These are phyloP conservation scores for Sthenelais limicola DNA, from an alignment of 2,888 invertebrate genomes.

Conservation along the genomic window DNA sequence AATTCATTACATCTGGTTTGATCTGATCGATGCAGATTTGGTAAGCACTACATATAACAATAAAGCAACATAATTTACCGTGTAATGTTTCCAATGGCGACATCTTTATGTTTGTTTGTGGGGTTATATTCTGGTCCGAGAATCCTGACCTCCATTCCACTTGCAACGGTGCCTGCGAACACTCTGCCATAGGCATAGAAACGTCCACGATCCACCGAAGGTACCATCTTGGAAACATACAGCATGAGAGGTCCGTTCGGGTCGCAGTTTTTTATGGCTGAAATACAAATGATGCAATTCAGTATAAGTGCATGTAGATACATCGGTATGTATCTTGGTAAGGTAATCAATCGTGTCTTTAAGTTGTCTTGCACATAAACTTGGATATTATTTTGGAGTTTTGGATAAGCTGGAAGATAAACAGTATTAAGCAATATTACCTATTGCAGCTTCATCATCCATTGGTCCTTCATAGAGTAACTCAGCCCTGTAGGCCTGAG, in stretches of 20 bases:
- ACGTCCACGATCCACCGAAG: slow-evolving; percentile 45
- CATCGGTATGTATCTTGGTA: too few relatives aligned
- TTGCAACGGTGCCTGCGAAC: slow-evolving; percentile 50
- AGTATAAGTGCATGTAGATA: too few relatives aligned
- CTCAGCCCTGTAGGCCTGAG: slow-evolving; percentile 53
- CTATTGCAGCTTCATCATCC: slow-evolving; percentile 51
- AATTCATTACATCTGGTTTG: too few relatives aligned
- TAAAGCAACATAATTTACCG: too few relatives aligned
- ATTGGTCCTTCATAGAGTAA: slow-evolving; percentile 54
- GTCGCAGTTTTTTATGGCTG: slow-evolving; percentile 53
- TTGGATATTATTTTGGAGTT: too few relatives aligned
- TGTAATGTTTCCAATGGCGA: neutral
- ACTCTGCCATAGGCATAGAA: slow-evolving; percentile 55
- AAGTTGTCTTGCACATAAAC: too few relatives aligned
- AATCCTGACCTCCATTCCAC: slow-evolving; percentile 48
- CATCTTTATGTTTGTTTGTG: slow-evolving; percentile 42
- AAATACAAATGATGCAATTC: too few relatives aligned
- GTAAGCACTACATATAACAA: too few relatives aligned
- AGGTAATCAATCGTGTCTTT: too few relatives aligned
- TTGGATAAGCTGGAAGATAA: too few relatives aligned
- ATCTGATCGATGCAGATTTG: too few relatives aligned
- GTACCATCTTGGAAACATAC: slow-evolving; percentile 57
- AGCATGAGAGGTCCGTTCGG: slow-evolving; percentile 54
- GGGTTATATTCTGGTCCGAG: slow-evolving; percentile 49
- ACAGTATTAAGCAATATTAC: too few relatives aligned